Base-by-base conservation (phyloP, 2,113 vertebrate genomes). In the Gambusia holbrooki region DNA sequence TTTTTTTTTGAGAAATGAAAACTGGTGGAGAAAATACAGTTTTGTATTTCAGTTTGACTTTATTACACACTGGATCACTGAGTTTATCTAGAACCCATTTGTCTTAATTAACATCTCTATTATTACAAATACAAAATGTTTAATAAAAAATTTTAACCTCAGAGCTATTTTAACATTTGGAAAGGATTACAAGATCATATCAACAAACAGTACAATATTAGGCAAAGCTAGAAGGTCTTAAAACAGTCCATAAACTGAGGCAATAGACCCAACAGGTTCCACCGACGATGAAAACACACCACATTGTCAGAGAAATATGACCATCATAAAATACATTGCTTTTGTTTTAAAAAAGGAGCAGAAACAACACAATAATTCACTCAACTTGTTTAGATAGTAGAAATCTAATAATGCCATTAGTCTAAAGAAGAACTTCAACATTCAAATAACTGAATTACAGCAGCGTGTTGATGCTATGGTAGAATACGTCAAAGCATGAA, bases 121-220 rank as follows among this genome's bases (percentile, higher is more conserved):
- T 90, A 76, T 88, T 92, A 93, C 94, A 94, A 93, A 92, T 95
- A 95, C 94, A 95, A 95, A 94, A 93, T 81, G 80, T 88, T 90
- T 82, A 80, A 94, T 95, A 94, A 85, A 94, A 95, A 95, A 95
- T 80, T 90, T 89, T 75, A 92, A 94, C 92, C 83, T 93, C 85
- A 84, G 85, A 88, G 80, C 75, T 90, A 89, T 89, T 75, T 64
- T 89, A 84, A 91, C 84, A 88, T 85, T 71, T 84, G 88, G 82
- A 89, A 58, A 85, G 85, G 88, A 84, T 85, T 74, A 89, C 89
- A 70, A 88, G 84, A 83, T 92, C 85, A 90, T 90, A 90, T 87
- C 85, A 89, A 90, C 83, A 89, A 92, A 89, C 90, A 66, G 77
- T 82, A 89, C 78, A 78, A 88, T 89, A 82, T 73, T 82, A 90